Conservation (phyloP, 2,888 invertebrate species). For the Plutella xylostella region DNA sequence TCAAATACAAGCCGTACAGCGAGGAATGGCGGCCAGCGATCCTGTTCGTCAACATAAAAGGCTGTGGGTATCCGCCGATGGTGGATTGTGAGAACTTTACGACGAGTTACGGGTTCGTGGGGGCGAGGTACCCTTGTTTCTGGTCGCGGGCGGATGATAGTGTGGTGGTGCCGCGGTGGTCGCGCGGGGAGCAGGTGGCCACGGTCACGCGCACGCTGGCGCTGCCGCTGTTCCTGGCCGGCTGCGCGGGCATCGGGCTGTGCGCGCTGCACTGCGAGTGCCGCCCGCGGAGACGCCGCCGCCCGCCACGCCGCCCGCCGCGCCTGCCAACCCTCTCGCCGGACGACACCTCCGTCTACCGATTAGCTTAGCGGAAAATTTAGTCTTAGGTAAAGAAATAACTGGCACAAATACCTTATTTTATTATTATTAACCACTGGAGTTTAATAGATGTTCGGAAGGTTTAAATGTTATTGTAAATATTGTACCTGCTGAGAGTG, state of each 20-base stretch:
- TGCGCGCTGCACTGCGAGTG: constrained; percentile 92
- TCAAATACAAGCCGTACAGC: constrained; percentile 66
- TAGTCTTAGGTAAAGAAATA: too few relatives aligned
- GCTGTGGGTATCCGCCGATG: constrained; percentile 84
- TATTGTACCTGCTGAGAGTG: too few relatives aligned
- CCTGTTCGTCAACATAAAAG: constrained; percentile 83
- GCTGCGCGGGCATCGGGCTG: constrained; percentile 85
- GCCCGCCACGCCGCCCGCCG: constrained; percentile 74
- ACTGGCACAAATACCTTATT: background rate
- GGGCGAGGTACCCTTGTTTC: constrained; percentile 74
- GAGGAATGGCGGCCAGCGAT: constrained; percentile 71
- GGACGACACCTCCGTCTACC: constrained; percentile 63
- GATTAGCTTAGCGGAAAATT: constrained; percentile 35
- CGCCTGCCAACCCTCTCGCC: constrained; percentile 68
- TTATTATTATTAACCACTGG: too few relatives aligned
- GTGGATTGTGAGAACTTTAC: constrained; percentile 84
- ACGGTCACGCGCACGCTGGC: constrained; percentile 87
- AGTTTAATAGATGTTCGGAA: background rate
- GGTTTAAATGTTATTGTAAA: too few relatives aligned
- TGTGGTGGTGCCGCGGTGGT: constrained; percentile 86
- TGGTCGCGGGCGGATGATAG: constrained; percentile 84
- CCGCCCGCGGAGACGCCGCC: constrained; percentile 75
- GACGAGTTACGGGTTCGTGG: constrained; percentile 75
- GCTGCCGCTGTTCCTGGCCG: constrained; percentile 85
- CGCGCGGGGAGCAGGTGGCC: constrained; percentile 83